Evolutionary conservation across 2,797 vertebrate genomes (phyloP).

Genomic region (Phoebastria nigripes): DNA sequence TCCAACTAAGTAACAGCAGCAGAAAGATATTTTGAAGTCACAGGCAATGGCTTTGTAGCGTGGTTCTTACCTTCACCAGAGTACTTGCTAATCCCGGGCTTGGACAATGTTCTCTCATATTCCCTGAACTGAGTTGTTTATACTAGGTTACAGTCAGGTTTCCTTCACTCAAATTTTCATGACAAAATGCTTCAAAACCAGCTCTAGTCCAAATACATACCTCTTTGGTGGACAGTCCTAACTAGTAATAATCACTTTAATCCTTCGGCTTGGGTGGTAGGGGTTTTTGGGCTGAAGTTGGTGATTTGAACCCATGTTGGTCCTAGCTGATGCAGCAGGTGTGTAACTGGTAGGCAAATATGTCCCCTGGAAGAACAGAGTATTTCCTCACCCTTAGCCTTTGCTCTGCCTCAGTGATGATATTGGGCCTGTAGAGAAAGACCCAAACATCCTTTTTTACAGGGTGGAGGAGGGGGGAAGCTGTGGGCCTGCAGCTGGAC

Average conservation of each 20-base stretch:
- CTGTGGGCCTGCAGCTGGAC: background rate
- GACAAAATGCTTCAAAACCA: background rate
- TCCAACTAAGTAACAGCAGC: background rate
- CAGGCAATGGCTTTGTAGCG: background rate
- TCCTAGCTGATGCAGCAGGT: background rate
- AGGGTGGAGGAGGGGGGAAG: fast-evolving
- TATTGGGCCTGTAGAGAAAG: background rate
- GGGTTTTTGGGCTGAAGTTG: background rate
- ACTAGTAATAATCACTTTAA: background rate
- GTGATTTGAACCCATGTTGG: background rate
- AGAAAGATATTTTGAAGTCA: background rate
- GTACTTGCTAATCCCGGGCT: background rate
- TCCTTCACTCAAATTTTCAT: background rate
- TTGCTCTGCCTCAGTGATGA: background rate
- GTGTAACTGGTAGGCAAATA: background rate
- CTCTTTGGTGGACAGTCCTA: background rate
- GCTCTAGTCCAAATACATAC: background rate
- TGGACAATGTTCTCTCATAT: background rate
- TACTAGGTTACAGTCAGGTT: background rate
- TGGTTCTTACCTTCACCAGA: background rate
- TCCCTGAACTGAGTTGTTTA: background rate
- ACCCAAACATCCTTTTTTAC: background rate
- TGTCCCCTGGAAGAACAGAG: background rate
- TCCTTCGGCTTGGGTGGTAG: background rate
- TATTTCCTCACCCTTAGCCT: background rate